These are phyloP conservation scores for Thalassarche chlororhynchos DNA, from an alignment of 2,113 vertebrate species.

Conservation along the genomic window DNA sequence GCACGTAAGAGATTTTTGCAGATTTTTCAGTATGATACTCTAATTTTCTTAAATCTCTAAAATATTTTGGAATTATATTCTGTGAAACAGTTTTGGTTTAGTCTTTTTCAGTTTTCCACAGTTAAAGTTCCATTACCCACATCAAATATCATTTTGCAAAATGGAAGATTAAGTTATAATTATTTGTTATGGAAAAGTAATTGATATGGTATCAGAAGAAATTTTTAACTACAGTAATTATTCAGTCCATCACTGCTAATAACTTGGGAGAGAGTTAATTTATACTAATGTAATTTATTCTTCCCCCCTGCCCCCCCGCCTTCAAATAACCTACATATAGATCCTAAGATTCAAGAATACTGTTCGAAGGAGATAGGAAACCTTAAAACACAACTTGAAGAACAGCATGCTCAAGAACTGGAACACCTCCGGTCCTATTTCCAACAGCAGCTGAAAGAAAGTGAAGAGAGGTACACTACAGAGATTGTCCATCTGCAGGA, in stretches of 20 bases:
- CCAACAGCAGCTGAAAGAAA: slow-evolving; percentile 81
- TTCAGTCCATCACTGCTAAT: neutral
- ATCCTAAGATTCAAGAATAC: neutral
- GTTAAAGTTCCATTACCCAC: neutral
- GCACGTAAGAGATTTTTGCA: neutral
- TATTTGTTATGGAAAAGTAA: neutral
- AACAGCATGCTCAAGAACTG: slow-evolving; percentile 80
- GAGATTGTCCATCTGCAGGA: slow-evolving; percentile 82
- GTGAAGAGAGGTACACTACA: slow-evolving; percentile 73
- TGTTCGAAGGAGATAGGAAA: slow-evolving; percentile 53
- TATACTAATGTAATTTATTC: neutral
- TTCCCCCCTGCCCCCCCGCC: accelerated
- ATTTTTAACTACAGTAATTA: neutral
- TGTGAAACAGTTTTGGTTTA: neutral
- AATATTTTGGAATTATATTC: neutral
- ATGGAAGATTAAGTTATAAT: neutral
- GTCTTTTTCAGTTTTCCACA: neutral
- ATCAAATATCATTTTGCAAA: neutral
- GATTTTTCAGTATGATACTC: neutral
- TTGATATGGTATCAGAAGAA: neutral
- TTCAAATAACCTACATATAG: neutral
- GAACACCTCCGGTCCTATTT: slow-evolving; percentile 79
- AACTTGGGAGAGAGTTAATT: neutral
- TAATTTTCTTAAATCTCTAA: neutral
- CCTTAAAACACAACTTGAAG: slow-evolving; percentile 78